Evolutionary conservation across 2,797 vertebrate species (phyloP), one percentile per base, ranked within the genome.

Genomic region (Melanotaenia boesemani): DNA sequence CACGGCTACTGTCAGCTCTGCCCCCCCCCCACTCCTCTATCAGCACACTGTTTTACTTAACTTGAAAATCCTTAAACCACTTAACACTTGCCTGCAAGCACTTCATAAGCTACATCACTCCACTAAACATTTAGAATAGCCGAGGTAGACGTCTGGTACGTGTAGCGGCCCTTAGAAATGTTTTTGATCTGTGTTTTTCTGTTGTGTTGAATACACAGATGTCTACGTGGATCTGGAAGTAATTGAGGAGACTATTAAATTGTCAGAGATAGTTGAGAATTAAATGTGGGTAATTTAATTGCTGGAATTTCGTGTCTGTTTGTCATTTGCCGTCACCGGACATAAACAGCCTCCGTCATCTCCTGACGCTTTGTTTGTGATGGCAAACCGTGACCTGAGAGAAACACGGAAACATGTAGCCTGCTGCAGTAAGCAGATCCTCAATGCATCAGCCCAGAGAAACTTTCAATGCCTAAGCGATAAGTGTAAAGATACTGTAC

Each of bases 241-340:
- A 92, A 93, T 94, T 93, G 81, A 70, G 71, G 56, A 63, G 79
- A 55, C 81, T 70, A 88, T 95, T 92, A 91, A 93, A 90, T 81
- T 86, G 88, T 85, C 89, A 88, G 13, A 80, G 82, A 70, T 91
- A 80, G 92, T 81, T 71, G 73, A 73, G 63, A 89, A 84, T 70
- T 82, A 89, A 90, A 91, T 75, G 83, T 64, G 83, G 77, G 63
- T 65, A 81, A 86, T 91, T 87, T 82, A 63, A 78, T 76, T 28
- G 74, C 73, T 79, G 88, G 79, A 89, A 91, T 91, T 89, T 71
- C n/a, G 4, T 67, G 88, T 74, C 88, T 87, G 86, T 76, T 88
- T 85, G 82, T 67, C 77, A 86, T 92, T 88, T 86, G 83, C 71
- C 59, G 70, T 82, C 81, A 44, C 76, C 80, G 88, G 79, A 88